Evolutionary conservation across 2,797 vertebrate genomes (phyloP).

Genomic region (Thunnus albacares): DNA sequence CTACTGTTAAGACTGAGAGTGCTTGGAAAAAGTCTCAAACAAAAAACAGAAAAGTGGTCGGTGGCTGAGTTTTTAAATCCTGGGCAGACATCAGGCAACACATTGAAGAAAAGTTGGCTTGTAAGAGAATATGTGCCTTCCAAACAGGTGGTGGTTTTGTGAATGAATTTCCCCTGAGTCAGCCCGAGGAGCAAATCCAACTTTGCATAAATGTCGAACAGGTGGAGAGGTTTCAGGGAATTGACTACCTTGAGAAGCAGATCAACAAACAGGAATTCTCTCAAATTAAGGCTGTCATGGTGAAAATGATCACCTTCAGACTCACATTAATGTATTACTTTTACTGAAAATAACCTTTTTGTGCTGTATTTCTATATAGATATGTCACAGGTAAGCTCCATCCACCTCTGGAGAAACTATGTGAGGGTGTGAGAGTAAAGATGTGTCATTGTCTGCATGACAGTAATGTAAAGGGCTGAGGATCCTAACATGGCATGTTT

Average conservation of each 20-base stretch:
- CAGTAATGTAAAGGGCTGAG: too few species aligned
- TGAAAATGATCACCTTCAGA: background rate
- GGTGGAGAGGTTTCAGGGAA: slow-evolving; percentile 25
- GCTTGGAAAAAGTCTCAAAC: too few species aligned
- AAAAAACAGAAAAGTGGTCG: background rate
- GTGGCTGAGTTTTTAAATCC: background rate
- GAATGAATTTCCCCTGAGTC: slow-evolving; percentile 28
- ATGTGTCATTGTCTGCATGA: too few species aligned
- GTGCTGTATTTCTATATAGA: background rate
- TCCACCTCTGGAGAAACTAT: too few species aligned
- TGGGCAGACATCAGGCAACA: slow-evolving; percentile 1
- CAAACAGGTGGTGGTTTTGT: slow-evolving; percentile 42
- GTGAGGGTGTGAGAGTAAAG: too few species aligned
- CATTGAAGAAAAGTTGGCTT: background rate
- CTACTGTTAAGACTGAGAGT: too few species aligned
- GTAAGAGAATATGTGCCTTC: background rate
- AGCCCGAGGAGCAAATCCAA: background rate
- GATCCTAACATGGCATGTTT: too few species aligned
- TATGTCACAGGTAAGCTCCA: background rate
- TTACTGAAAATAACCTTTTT: background rate
- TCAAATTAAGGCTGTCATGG: background rate
- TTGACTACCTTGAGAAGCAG: background rate
- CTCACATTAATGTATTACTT: background rate
- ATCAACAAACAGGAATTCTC: slow-evolving; percentile 9
- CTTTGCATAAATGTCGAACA: slow-evolving; percentile 46